Conservation (phyloP, 2,113 vertebrate species). For the Corydoras sp. region DNA sequence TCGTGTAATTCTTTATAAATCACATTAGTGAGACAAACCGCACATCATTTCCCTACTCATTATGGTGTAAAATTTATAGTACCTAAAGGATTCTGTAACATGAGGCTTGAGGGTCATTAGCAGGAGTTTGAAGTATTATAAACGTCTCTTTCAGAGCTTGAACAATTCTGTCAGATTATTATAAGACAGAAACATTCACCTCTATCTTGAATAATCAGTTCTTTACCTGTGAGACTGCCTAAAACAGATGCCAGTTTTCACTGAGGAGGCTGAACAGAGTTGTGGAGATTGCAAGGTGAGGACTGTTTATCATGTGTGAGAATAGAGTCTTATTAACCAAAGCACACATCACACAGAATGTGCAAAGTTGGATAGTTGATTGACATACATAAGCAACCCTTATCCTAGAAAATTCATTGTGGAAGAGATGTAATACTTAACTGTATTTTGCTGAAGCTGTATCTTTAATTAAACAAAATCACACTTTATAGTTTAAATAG, state of each 20-base stretch:
- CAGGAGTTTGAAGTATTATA: slow-evolving; percentile 59
- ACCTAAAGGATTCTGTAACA: slow-evolving; percentile 33
- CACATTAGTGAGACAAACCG: slow-evolving; percentile 9
- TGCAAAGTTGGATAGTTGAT: no score
- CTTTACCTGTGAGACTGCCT: slow-evolving; percentile 60
- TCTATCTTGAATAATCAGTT: slow-evolving; percentile 64
- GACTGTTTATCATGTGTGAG: slow-evolving; percentile 20
- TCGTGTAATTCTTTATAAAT: slow-evolving; percentile 12
- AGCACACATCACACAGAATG: no score
- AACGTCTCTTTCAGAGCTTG: slow-evolving; percentile 56
- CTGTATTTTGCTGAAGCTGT: no score
- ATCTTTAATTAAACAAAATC: neutral
- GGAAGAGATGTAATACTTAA: no score
- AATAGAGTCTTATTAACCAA: neutral
- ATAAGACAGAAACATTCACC: slow-evolving; percentile 54
- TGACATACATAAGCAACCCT: no score
- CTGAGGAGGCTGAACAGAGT: neutral
- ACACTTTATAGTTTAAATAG: neutral
- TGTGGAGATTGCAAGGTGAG: slow-evolving; percentile 8
- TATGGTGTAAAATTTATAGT: neutral
- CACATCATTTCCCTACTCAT: neutral
- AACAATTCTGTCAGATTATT: slow-evolving; percentile 63
- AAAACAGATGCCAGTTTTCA: slow-evolving; percentile 60
- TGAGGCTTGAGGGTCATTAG: slow-evolving; percentile 56
- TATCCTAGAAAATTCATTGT: no score